phyloP scores from a whole-genome alignment of 1,140 invertebrate genomes.

The Liolophura sinensis region DNA sequence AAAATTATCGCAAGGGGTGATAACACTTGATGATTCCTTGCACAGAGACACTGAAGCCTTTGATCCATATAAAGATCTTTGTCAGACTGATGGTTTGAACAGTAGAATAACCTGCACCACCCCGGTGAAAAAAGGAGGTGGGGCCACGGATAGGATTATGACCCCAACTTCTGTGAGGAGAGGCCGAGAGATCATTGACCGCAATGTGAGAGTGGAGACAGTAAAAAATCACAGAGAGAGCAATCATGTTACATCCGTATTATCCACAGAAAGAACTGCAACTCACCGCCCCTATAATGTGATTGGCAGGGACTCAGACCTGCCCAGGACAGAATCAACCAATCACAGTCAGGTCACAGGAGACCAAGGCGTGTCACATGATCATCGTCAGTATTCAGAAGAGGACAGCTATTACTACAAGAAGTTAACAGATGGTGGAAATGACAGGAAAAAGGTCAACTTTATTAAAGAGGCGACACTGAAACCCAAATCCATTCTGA shows the following conservation, averaged over 20 bases:
- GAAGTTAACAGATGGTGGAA: conserved; percentile 25
- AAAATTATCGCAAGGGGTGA: no score
- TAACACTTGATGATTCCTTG: no score
- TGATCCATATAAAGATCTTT: no score
- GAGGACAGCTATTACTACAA: conserved; percentile 12
- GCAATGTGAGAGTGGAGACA: conserved; percentile 13
- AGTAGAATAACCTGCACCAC: no score
- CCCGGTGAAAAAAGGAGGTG: no score
- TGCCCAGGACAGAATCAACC: conserved; percentile 4
- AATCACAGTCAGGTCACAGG: neutral
- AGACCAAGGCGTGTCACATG: neutral
- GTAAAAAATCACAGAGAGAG: neutral
- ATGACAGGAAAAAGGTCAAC: conserved; percentile 26
- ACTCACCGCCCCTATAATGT: neutral
- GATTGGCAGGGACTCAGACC: neutral
- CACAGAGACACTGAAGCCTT: no score
- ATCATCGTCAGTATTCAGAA: no score
- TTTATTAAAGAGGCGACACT: conserved; percentile 27
- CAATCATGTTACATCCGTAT: neutral
- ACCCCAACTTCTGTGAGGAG: conserved; percentile 20
- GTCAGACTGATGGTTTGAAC: no score
- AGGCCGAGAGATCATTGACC: conserved; percentile 25
- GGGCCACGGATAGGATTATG: neutral
- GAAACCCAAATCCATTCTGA: conserved; percentile 31
- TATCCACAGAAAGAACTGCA: neutral